phyloP scores from a whole-genome alignment of 2,113 vertebrate genomes.

The Corvus cornix region DNA sequence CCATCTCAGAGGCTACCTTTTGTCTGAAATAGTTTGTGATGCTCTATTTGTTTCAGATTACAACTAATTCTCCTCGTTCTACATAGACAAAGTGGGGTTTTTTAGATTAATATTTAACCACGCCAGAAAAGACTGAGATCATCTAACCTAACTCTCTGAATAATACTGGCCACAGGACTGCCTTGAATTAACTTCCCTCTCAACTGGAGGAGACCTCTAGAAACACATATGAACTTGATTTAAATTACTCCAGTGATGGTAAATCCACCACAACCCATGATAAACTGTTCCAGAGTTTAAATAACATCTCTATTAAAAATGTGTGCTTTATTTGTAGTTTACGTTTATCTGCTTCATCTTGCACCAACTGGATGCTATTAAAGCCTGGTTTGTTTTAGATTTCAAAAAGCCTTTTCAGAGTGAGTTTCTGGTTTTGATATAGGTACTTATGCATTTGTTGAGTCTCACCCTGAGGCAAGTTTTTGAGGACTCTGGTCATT shows the following conservation, averaged over 20 bases:
- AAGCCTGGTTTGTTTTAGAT: slow-evolving; percentile 3
- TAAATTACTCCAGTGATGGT: background rate
- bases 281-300: slow-evolving; percentile 52
- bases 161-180: background rate
- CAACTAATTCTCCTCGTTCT: background rate
- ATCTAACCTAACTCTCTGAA: background rate
- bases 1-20: background rate
- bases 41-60: background rate
- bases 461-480: background rate
- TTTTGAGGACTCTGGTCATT: background rate
- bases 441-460: background rate
- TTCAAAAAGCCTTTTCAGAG: slow-evolving; percentile 40
- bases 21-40: background rate
- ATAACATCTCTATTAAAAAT: slow-evolving; percentile 55
- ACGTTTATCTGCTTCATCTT: slow-evolving; percentile 43
- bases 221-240: slow-evolving; percentile 44
- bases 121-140: background rate
- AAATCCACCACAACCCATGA: background rate
- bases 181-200: slow-evolving; percentile 32
- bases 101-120: background rate
- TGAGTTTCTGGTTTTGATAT: slow-evolving; percentile 47
- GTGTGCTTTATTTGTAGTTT: slow-evolving; percentile 46
- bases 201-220: background rate
- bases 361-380: slow-evolving; percentile 59
- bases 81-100: background rate